These are phyloP conservation scores for Platanista minor DNA, from an alignment of 2,113 vertebrate species.

Conservation along the genomic window DNA sequence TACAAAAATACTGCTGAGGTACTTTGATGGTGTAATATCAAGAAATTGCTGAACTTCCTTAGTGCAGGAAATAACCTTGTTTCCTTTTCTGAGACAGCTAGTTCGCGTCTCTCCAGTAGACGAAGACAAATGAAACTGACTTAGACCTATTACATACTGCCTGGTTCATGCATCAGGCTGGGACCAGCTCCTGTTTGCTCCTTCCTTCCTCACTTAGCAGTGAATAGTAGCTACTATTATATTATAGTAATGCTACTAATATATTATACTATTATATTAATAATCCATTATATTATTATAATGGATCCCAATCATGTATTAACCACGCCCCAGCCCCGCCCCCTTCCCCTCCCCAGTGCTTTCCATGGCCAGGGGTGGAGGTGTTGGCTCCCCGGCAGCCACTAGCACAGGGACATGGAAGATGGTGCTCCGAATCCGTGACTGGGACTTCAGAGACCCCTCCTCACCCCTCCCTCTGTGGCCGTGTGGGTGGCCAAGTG, in stretches of 20 bases:
- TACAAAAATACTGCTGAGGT: no score
- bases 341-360: fast-evolving
- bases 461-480: fast-evolving
- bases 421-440: fast-evolving
- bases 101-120: not conserved
- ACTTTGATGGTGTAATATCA: not conserved
- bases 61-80: not conserved
- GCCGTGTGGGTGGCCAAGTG: not conserved
- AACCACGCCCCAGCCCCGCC: no score
- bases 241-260: no score
- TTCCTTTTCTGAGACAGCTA: not conserved
- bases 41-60: not conserved
- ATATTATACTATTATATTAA: no score
- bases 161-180: fast-evolving
- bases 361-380: not conserved
- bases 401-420: fast-evolving
- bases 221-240: not conserved
- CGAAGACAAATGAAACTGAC: not conserved
- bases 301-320: not conserved
- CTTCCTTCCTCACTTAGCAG: not conserved
- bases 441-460: not conserved
- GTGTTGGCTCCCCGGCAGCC: fast-evolving
- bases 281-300: no score
- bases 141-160: not conserved
- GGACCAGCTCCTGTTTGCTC: not conserved